Base-by-base conservation (phyloP, 2,888 invertebrate species). In the Apotomis betuletana region DNA sequence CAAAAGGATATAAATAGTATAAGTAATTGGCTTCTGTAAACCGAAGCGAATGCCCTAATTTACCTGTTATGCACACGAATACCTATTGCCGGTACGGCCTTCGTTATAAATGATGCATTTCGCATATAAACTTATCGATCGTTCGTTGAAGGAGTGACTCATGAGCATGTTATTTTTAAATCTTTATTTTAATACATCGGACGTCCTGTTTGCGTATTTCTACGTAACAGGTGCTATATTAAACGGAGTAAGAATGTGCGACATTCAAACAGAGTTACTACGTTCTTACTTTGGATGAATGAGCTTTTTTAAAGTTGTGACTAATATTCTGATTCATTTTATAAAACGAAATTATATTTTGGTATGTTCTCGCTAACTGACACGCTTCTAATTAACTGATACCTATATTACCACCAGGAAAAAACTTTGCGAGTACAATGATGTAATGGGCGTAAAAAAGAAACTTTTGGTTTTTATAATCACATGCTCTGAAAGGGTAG, bases 21-120 rank as follows among this genome's bases (percentile, higher is more conserved):
- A 27, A 27, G 27, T 27, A 27, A 27, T 2, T 27, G 3, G 67
- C 67, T 69, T 62, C 67, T 58, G 70, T 57, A 55, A 54, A 71
- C 55, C 68, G 41, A 69, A 67, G 82, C 83, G 82, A 27, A 84
- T 88, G 87, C 83, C 87, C 87, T 84, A 89, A 87, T 88, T 90
- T 78, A 76, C 74, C 79, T 75, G 79, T 88, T 87, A 87, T 77
- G 87, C 85, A 87, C 6, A 41, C 41, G 3, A 41, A 41, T 83
- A 80, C 76, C 80, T 78, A 49, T 49, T 49, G 10, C 49, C 76
- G 71, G 72, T 75, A 78, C 85, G 90, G 85, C 91, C 92, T 92
- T 92, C 89, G 77, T 58, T 75, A 76, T 51, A 87, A 86, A 87
- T 80, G 83, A 86, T 87, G 80, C 84, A 84, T 87, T 88, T 87